Percentiles rank a stretch among this genome's conserved stretches.
phyloP scores from a whole-genome alignment of 1,140 invertebrate genomes.

The Drosophila azteca region DNA sequence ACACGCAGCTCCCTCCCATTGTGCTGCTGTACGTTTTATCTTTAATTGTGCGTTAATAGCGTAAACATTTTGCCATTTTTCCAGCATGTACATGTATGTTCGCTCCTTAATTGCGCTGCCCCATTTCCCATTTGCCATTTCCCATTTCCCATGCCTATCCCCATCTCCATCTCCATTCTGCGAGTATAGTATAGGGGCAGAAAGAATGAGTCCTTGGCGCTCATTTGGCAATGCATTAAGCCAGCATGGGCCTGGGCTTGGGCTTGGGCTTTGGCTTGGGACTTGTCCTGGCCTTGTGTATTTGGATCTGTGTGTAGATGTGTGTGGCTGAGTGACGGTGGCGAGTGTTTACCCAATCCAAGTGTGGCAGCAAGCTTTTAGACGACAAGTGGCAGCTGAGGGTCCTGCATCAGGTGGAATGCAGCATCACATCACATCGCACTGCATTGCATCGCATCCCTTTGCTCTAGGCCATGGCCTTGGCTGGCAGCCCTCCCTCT shows the following conservation, averaged over 20 bases:
- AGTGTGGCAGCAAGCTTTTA: constrained; percentile 46
- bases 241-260: background rate
- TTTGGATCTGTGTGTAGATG: constrained; percentile 24
- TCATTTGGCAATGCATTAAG: constrained; percentile 67
- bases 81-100: constrained; percentile 17
- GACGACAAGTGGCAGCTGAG: constrained; percentile 38
- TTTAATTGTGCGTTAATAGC: constrained; percentile 81
- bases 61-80: constrained; percentile 67
- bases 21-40: constrained; percentile 63
- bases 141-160: no score
- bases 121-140: no score
- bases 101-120: constrained; percentile 48
- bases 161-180: no score
- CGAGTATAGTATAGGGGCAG: background rate
- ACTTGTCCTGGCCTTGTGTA: constrained; percentile 10
- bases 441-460: no score
- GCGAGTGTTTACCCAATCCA: constrained; percentile 11
- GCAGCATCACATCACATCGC: no score
- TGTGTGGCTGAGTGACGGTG: constrained; percentile 1
- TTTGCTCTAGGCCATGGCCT: no score
- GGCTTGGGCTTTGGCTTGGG: no score
- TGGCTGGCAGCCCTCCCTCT: no score
- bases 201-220: constrained; percentile 70
- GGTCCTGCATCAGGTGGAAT: no score
- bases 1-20: constrained; percentile 23